Evolutionary conservation across 2,797 vertebrate species (phyloP).

Genomic region (Ptychobarbus kaznakovi): DNA sequence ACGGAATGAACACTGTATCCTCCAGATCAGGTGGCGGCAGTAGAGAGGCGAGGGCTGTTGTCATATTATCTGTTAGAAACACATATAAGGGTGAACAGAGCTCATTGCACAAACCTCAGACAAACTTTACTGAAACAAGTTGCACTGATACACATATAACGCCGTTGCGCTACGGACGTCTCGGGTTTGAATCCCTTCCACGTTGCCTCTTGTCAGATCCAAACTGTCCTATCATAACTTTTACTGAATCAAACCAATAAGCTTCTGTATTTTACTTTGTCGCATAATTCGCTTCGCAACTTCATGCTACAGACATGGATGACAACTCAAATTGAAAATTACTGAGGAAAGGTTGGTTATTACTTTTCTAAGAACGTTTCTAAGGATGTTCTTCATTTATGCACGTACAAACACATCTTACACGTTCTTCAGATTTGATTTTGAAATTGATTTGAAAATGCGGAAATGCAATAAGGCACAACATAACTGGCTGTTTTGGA

Average conservation of each 20-base stretch:
- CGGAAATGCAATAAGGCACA: slow-evolving; percentile 70
- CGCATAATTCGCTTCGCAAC: background rate
- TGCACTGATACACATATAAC: background rate
- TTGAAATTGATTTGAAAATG: slow-evolving; percentile 2
- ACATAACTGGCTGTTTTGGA: slow-evolving; percentile 65
- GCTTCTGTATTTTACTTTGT: background rate
- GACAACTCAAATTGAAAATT: background rate
- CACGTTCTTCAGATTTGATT: slow-evolving; percentile 33
- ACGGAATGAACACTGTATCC: background rate
- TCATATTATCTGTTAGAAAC: background rate
- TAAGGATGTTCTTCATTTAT: background rate
- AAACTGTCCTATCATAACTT: background rate
- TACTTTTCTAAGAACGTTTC: background rate
- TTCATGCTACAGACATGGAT: background rate
- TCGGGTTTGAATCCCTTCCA: background rate
- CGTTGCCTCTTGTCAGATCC: background rate
- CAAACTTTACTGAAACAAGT: background rate
- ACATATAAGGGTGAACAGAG: background rate
- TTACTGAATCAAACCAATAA: background rate
- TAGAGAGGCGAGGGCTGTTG: background rate
- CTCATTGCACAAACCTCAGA: background rate
- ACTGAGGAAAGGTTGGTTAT: background rate
- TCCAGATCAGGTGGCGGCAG: background rate
- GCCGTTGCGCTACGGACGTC: too few species aligned
- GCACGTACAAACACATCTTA: background rate